Evolutionary conservation across 2,113 vertebrate species (phyloP), one percentile per base, ranked within the genome.

Genomic region (Prolemur simus): DNA sequence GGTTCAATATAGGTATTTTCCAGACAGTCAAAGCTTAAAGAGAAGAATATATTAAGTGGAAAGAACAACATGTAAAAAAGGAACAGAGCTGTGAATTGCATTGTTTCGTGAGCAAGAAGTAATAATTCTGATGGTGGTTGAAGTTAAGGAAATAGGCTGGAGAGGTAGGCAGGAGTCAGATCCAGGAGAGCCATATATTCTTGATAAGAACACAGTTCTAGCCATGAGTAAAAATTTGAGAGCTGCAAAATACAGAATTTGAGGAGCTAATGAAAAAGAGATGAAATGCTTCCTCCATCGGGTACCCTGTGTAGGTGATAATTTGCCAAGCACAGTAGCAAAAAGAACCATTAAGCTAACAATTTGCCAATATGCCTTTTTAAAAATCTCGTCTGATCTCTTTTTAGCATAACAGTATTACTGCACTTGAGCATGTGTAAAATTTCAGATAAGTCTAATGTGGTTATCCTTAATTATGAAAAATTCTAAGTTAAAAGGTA

Each of bases 381-480:
- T 1, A 84, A 78, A 80, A 71, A 71, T 66, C 11, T 52, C 25
- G 11, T 56, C 54, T 60, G 15, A 78, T 83, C 84, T 91, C 60
- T 78, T 54, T 76, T 63, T 60, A 86, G 13, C 29, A 34, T 92
- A 69, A 42, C 74, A 37, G 21, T 89, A 45, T 25, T 68, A 83
- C 37, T 96, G 6, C n/a, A 77, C 82, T 92, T 89, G 66, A 81
- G 42, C 42, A 80, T 52, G 14, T 91, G 27, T 37, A 85, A 94
- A 60, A 94, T 84, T 78, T 94, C 58, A 27, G 25, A 6, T 71
- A 90, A 90, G 23, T 58, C 58, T 82, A 91, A 63, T 78, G 2
- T 83, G 14, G 12, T 80, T 83, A 64, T 92, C 49, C 18, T 94
- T 95, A 87, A 89, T 97, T 78, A 84, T 60, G 56, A 81, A 89